These are phyloP conservation scores for Odobenus rosmarus DNA, from an alignment of 2,113 vertebrate genomes.

Conservation along the genomic window DNA sequence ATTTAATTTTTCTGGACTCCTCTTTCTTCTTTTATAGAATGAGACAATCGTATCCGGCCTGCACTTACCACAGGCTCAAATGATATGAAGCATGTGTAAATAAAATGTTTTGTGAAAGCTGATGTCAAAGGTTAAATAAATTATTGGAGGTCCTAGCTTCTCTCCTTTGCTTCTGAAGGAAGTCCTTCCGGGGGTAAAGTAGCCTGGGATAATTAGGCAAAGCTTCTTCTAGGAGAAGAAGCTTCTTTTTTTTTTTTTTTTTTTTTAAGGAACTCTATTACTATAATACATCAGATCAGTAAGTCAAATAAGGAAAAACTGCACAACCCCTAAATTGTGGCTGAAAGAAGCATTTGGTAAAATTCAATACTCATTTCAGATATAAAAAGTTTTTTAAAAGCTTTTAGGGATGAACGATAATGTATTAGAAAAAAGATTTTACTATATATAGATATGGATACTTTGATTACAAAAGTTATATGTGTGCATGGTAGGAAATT, in stretches of 20 bases:
- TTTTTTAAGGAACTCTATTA: conserved; percentile 5
- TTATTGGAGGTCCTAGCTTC: background rate
- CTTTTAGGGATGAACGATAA: background rate
- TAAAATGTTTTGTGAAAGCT: background rate
- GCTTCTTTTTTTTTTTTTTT: background rate
- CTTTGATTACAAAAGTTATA: conserved; percentile 15
- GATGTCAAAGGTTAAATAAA: background rate
- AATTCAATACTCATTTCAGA: conserved; percentile 26
- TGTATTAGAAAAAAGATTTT: conserved; percentile 43
- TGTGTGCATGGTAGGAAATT: background rate
- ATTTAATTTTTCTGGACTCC: background rate
- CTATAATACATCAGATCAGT: background rate
- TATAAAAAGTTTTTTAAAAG: background rate
- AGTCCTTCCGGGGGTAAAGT: background rate
- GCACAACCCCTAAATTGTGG: background rate
- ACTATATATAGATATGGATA: background rate
- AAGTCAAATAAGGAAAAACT: conserved; percentile 7
- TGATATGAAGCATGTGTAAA: background rate
- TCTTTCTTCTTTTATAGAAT: conserved; percentile 3
- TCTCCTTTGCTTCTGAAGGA: background rate
- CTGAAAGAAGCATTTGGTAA: background rate
- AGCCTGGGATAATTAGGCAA: background rate
- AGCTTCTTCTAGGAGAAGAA: background rate
- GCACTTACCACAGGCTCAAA: background rate
- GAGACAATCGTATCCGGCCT: background rate